A percentile compares a stretch with the other conserved stretches of the same genome.
phyloP scores from a whole-genome alignment of 2,888 invertebrate genomes.

The Hirtodrosophila confusa region DNA sequence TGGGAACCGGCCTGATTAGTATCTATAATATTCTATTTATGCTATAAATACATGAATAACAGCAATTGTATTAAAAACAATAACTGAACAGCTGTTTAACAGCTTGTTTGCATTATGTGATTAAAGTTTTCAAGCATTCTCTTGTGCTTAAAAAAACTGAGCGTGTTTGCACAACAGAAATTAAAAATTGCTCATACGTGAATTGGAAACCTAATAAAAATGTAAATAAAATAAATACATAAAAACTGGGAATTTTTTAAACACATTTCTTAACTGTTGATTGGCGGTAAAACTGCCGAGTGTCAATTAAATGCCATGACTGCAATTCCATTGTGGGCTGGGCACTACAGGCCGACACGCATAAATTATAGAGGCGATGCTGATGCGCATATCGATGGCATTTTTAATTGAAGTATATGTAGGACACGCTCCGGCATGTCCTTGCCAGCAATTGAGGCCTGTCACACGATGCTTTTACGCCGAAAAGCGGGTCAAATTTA shows the following conservation, averaged over 20 bases:
- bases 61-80: too few species aligned
- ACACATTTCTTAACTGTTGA: too few species aligned
- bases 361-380: constrained; percentile 61
- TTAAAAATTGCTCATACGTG: background rate
- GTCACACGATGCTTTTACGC: constrained; percentile 19
- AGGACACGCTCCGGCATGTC: background rate
- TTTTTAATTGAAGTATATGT: constrained; percentile 65
- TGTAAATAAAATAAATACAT: too few species aligned
- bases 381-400: constrained; percentile 66
- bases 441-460: constrained; percentile 16
- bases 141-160: too few species aligned
- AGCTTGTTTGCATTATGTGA: too few species aligned
- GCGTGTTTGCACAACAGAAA: background rate
- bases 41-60: too few species aligned
- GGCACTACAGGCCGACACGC: constrained; percentile 12
- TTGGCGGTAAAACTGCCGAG: background rate
- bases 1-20: too few species aligned
- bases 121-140: too few species aligned
- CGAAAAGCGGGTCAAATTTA: constrained; percentile 46
- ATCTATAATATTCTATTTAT: too few species aligned
- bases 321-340: constrained; percentile 8
- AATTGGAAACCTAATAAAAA: too few species aligned
- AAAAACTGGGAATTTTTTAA: too few species aligned
- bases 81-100: too few species aligned
- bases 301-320: constrained; percentile 29